Percentiles rank a stretch among this genome's conserved stretches.
Conservation (phyloP, 1,140 invertebrate species). For the Mactra quadrangularis region DNA sequence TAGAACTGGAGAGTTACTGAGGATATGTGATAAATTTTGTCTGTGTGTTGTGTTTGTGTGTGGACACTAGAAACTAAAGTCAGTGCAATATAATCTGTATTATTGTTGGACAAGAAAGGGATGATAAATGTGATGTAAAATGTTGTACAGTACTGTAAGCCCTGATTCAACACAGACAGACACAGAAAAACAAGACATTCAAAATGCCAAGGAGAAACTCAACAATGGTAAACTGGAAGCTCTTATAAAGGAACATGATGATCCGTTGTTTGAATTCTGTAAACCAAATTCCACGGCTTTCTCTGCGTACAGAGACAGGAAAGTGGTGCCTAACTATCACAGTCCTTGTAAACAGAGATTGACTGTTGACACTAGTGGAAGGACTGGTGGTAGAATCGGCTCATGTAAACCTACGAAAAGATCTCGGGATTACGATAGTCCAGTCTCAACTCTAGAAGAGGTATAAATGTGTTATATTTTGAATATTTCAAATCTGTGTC, state of each 20-base stretch:
- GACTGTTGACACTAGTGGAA: conserved; percentile 5
- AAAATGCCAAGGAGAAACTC: conserved; percentile 41
- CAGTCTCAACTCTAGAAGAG: conserved; percentile 49
- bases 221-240: background rate
- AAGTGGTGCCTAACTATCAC: background rate
- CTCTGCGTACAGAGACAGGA: conserved; percentile 30
- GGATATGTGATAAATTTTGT: too few species aligned
- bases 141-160: conserved; percentile 54
- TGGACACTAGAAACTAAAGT: too few species aligned
- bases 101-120: too few species aligned
- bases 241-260: background rate
- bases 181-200: conserved; percentile 53
- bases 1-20: too few species aligned
- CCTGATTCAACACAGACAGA: conserved; percentile 57
- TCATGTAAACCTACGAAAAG: conserved; percentile 26
- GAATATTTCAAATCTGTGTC: too few species aligned
- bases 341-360: conserved; percentile 48
- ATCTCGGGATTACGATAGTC: conserved; percentile 50
- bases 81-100: too few species aligned
- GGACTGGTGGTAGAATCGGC: conserved; percentile 5
- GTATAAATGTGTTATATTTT: conserved; percentile 37
- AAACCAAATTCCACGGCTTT: conserved; percentile 49
- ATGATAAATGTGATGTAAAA: conserved; percentile 18
- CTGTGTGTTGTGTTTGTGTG: too few species aligned
- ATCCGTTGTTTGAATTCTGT: conserved; percentile 40